Evolutionary conservation across 2,113 vertebrate genomes (phyloP).

Genomic region (Neoarius graeffei): DNA sequence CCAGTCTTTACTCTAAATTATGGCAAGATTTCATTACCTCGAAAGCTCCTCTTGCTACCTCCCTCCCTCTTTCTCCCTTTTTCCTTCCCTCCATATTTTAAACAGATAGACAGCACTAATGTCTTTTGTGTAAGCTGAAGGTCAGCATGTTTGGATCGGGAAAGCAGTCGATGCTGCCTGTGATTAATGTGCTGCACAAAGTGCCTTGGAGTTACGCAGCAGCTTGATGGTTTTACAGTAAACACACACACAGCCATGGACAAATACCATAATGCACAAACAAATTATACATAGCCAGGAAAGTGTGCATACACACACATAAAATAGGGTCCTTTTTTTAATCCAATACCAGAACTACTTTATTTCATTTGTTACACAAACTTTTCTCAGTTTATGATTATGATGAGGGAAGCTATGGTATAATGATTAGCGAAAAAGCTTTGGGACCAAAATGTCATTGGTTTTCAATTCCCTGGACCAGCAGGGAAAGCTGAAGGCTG

Average conservation of each 20-base stretch:
- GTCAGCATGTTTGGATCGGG: constrained; percentile 76
- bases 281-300: constrained; percentile 32
- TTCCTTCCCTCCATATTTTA: constrained; percentile 65
- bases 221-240: constrained; percentile 64
- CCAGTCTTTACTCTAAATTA: constrained; percentile 80
- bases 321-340: not conserved
- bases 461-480: too few species aligned
- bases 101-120: constrained; percentile 76
- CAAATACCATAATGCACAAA: constrained; percentile 41
- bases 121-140: constrained; percentile 83
- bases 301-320: not conserved
- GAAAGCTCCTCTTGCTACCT: constrained; percentile 67
- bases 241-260: constrained; percentile 40
- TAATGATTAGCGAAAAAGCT: too few species aligned
- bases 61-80: constrained; percentile 14
- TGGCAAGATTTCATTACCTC: constrained; percentile 83
- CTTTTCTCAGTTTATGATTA: not conserved
- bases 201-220: constrained; percentile 72
- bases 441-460: too few species aligned
- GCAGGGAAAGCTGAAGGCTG: too few species aligned
- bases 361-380: not conserved
- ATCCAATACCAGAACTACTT: not conserved
- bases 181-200: constrained; percentile 82
- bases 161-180: constrained; percentile 72
- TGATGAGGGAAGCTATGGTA: not conserved